phyloP scores from a whole-genome alignment of 2,888 invertebrate genomes.

The Machimus rusticus region DNA sequence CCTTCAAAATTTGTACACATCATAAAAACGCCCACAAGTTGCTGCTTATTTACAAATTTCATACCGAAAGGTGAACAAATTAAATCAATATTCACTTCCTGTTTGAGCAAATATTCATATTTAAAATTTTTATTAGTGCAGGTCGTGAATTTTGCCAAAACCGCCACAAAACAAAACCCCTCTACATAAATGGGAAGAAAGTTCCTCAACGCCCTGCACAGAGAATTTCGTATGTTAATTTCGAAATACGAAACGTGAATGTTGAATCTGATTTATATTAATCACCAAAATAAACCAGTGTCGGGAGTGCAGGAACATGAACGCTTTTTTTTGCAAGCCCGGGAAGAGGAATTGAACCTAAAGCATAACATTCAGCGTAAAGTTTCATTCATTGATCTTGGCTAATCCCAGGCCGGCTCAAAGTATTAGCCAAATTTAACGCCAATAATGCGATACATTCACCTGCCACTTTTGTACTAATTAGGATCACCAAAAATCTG shows the following conservation, averaged over 20 bases:
- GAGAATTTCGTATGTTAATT: background rate
- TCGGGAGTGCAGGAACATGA: background rate
- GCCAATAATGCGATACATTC: background rate
- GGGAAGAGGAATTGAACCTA: background rate
- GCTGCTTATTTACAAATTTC: background rate
- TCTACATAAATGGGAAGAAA: background rate
- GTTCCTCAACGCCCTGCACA: background rate
- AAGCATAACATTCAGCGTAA: background rate
- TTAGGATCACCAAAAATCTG: background rate
- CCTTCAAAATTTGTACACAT: background rate
- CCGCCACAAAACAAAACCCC: background rate
- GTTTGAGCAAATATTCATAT: background rate
- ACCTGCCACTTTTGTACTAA: background rate
- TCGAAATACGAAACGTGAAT: background rate
- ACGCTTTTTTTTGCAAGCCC: background rate
- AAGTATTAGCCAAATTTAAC: background rate
- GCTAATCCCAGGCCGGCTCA: background rate
- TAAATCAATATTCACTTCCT: background rate
- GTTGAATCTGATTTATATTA: background rate
- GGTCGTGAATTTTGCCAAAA: background rate
- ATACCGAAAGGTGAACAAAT: background rate
- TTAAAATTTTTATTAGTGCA: background rate
- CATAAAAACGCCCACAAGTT: background rate
- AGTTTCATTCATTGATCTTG: background rate
- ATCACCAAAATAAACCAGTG: background rate